Evolutionary conservation across 64 coral and sea anemone genomes (phyloP), one percentile per base, ranked within the genome.

Genomic region (Stichodactyla mertensii): DNA sequence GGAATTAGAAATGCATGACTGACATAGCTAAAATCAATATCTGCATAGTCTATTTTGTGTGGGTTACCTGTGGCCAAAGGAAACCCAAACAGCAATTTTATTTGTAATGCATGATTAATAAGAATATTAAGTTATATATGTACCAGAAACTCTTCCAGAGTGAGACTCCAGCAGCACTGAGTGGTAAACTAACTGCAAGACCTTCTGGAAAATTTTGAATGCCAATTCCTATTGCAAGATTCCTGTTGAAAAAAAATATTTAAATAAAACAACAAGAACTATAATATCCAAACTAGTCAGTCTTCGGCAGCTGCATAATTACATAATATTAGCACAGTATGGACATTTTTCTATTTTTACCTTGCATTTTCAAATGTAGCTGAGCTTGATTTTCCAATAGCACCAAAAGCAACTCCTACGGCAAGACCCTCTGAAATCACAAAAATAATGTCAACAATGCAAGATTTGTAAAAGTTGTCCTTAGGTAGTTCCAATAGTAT

Each of bases 281-380:
- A 45, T 45, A 45, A 45, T 45, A 45, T 45, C 3, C 36, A 45
- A 45, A 45, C 36, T 45, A 3, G 1, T 45, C 36, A 45, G 36
- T 45, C 36, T 45, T 45, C 1, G 3, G 36, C 36, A 45, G 1
- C 36, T 45, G 36, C 36, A 45, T 2, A 2, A 45, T 45, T 45
- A 66, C 12, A 66, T 20, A 66, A 66, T 16, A 0, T 66, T 16
- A 66, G 62, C 1, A 66, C 22, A 16, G 6, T 66, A 20, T 66
- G 18, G 13, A 66, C 62, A 66, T 0, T 83, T 60, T 12, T 8
- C 27, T 74, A 13, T 5, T 70, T 59, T 27, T 83, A 99, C 97
- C 97, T 99, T 90, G 97, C 97, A 99, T 95, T 95, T 86, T 95
- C 97, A 88, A 99, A 95, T 79, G 97, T 99, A 84, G 97, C 97